Evolutionary conservation across 2,113 vertebrate genomes (phyloP), one percentile per base, ranked within the genome.

Genomic region (Semicossyphus pulcher): DNA sequence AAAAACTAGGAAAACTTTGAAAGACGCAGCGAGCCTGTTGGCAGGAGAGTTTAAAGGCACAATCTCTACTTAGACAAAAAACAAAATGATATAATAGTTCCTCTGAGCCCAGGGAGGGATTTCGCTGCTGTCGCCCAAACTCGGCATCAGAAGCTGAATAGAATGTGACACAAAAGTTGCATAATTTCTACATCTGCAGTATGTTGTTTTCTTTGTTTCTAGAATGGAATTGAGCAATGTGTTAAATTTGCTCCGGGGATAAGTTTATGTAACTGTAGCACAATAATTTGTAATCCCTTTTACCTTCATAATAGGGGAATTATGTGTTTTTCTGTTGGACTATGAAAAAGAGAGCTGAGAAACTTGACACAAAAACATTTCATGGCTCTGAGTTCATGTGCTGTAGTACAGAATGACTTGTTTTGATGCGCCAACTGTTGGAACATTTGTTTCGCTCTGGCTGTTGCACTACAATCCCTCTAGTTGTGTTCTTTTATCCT

Each of bases 1-100:
- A 56, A 72, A 66, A 20, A 53, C 44, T 11, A 3, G 12, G 71
- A 79, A 81, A 82, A 80, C 41, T 79, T 83, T 80, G 59, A 48
- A 23, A 49, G 48, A 47, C 21, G 53, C 26, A 42, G 62, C 9
- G 9, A 48, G 70, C 41, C 36, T 66, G 62, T 68, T 58, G 63
- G 70, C 65, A 48, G 70, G 36, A 39, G 64, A 61, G 41, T 73
- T 66, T 76, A 71, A 70, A 81, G 37, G 49, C 62, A 36, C 73
- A 74, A 82, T 84, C 75, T 77, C 62, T 32, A 58, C 63, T 54
- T 31, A 67, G 62, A 73, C 67, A 65, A 62, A 53, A 76, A 41
- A 34, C 26, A n/a, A 66, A 78, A 32, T 53, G 51, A 65, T 59
- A 56, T 36, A 61, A 75, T 72, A 49, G 42, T 41, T 61, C 34